Percentiles rank a stretch among this genome's conserved stretches.
phyloP scores from a whole-genome alignment of 2,797 vertebrate species.

The Orientallactaga sibirica region DNA sequence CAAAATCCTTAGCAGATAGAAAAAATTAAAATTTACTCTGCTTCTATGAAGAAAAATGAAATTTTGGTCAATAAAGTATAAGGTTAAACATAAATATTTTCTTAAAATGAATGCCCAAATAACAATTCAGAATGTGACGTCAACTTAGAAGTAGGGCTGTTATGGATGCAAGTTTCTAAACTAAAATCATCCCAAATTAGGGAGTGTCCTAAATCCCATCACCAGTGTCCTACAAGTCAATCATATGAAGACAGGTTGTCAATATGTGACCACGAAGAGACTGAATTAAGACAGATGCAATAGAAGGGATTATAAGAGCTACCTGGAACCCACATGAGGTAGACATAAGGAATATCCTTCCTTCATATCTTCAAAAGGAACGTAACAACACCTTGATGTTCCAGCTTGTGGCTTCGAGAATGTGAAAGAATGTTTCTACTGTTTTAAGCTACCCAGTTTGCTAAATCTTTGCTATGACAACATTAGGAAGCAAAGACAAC shows the following conservation, averaged over 20 bases:
- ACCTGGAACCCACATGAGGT: neutral
- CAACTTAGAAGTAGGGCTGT: neutral
- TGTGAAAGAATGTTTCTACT: neutral
- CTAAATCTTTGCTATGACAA: neutral
- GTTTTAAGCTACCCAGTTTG: neutral
- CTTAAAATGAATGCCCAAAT: neutral
- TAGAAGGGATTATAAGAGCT: neutral
- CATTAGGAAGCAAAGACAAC: neutral
- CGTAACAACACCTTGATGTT: neutral
- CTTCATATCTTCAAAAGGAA: neutral
- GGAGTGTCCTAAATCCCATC: neutral
- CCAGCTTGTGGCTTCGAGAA: neutral
- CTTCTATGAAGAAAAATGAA: neutral
- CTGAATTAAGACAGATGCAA: neutral
- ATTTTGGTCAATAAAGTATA: neutral
- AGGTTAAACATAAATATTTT: neutral
- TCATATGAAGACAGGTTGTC: neutral
- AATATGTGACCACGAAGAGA: neutral
- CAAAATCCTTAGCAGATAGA: neutral
- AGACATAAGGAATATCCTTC: neutral
- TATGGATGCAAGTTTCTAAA: neutral
- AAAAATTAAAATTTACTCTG: neutral
- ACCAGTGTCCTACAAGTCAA: neutral
- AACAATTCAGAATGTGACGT: neutral
- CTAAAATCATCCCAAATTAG: neutral